Conservation (phyloP, 2,113 vertebrate genomes). For the Sus scrofa region T2T-Sscrofa CM000824.6:217546001-217546500, state of each 20-base stretch:
- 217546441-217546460: neutral
- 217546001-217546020: neutral
- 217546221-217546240: neutral
- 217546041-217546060: neutral
- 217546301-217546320: neutral
- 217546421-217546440: neutral
- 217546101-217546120: neutral
- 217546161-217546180: neutral
- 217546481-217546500: neutral
- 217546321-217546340: neutral
- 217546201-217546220: neutral
- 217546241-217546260: neutral
- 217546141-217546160: neutral
- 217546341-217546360: no score
- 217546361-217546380: no score
- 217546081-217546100: neutral
- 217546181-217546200: neutral
- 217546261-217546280: neutral
- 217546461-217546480: neutral
- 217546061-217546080: neutral
- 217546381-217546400: no score
- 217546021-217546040: neutral
- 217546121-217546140: neutral
- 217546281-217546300: neutral
- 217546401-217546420: neutral